Conservation (phyloP, 1,140 invertebrate genomes). For the Lutraria rhynchaena region DNA sequence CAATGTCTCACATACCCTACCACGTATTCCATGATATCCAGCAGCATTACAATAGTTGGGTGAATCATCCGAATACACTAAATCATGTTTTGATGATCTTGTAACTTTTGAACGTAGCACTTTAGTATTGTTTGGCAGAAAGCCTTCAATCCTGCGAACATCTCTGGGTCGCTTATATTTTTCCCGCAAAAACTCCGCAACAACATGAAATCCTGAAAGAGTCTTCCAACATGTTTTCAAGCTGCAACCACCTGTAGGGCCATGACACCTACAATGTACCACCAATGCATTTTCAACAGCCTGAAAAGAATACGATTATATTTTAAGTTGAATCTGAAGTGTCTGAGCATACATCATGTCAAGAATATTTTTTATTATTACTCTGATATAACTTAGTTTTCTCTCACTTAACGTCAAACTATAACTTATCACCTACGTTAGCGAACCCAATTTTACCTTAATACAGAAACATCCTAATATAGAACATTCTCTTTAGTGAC, state of each 20-base stretch:
- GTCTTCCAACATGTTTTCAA: conserved; percentile 96
- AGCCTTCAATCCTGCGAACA: conserved; percentile 62
- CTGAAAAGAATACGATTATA: no score
- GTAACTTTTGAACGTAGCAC: conserved; percentile 32
- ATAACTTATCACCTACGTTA: no score
- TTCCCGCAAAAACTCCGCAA: conserved; percentile 92
- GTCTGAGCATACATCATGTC: no score
- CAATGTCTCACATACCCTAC: conserved; percentile 66
- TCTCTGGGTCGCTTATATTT: conserved; percentile 95
- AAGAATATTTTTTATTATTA: no score
- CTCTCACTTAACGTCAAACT: no score
- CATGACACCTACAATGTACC: conserved; percentile 96
- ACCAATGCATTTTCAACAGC: conserved; percentile 92
- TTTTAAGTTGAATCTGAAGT: no score
- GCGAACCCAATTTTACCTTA: no score
- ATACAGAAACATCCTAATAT: no score
- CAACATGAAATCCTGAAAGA: conserved; percentile 91
- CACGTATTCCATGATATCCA: conserved; percentile 92
- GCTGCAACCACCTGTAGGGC: conserved; percentile 93
- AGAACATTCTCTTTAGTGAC: no score
- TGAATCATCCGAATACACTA: conserved; percentile 94
- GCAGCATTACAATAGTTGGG: conserved; percentile 90
- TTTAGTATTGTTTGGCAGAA: conserved; percentile 49
- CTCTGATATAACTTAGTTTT: no score
- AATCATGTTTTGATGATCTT: conserved; percentile 81